Evolutionary conservation across 2,797 vertebrate genomes (phyloP), one percentile per base, ranked within the genome.

Genomic region (Tragelaphus oryx): DNA sequence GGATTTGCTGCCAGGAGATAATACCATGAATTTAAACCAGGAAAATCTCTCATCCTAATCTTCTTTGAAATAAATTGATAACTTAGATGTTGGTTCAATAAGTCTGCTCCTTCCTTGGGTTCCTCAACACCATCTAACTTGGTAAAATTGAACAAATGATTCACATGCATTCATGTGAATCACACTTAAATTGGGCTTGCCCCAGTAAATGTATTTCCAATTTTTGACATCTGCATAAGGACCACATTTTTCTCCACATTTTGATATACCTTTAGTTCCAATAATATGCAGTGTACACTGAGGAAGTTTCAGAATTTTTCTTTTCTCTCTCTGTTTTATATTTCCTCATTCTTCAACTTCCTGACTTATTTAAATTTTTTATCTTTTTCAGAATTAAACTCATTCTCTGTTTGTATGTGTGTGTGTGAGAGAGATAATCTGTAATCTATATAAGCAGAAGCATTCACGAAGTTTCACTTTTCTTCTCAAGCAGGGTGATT

Each of bases 21-120:
- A 3, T n/a, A 20, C 0, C 8, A 80, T 30, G 16, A 62, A 55
- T 74, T 65, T 84, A 16, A 74, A 52, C 2, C 17, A 41, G 41
- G 60, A 65, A 75, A 26, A 28, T 41, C 46, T 71, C 28, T 12
- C 13, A 74, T 62, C 78, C 22, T 37, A 60, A 60, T 44, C 6
- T 59, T 65, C 50, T 52, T 95, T 57, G 22, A 92, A 82, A 87
- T 54, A 84, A 50, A 80, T 76, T 28, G 8, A 16, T 33, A 33
- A 50, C 20, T 68, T 85, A 12, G 50, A 59, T 81, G n/a, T 91
- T 30, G 8, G 4, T 37, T 88, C 12, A 48, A 9, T n/a, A n/a
- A 37, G 8, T 16, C 11, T 62, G 17, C n/a, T 0, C 2, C 17
- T 46, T 0, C 3, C 17, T 28, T 65, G 9, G 33, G 2, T 48